Evolutionary conservation across 2,888 invertebrate genomes (phyloP).

Genomic region (Phortica okadai): DNA sequence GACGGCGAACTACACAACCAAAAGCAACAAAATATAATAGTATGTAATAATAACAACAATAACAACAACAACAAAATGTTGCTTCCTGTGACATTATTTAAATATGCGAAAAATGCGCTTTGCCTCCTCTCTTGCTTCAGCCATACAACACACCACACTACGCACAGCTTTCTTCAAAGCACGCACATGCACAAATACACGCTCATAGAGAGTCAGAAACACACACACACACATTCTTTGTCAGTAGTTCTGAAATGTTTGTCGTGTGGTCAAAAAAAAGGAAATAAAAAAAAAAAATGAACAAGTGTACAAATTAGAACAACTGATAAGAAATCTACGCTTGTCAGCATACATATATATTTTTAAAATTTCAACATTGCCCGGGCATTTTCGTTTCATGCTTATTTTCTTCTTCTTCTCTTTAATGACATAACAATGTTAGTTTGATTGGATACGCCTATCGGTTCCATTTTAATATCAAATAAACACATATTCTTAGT

Average conservation of each 20-base stretch:
- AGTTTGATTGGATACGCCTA: not conserved
- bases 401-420: not conserved
- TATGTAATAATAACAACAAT: not conserved
- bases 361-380: not conserved
- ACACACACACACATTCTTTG: no score
- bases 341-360: not conserved
- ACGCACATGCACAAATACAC: no score
- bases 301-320: no score
- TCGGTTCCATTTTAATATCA: not conserved
- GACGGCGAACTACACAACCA: not conserved
- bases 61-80: constrained; percentile 7
- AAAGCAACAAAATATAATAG: not conserved
- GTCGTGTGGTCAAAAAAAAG: no score
- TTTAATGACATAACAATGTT: not conserved
- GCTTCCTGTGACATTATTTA: constrained; percentile 25
- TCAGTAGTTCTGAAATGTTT: no score
- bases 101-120: constrained; percentile 10
- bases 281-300: no score
- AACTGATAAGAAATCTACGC: not conserved
- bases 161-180: not conserved
- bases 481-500: no score
- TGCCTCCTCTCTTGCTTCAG: not conserved
- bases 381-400: not conserved
- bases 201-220: no score
- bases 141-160: not conserved